Conservation (phyloP, 37 sponge, comb jelly and placozoan genomes). For the Chondrosia reniformis region DNA sequence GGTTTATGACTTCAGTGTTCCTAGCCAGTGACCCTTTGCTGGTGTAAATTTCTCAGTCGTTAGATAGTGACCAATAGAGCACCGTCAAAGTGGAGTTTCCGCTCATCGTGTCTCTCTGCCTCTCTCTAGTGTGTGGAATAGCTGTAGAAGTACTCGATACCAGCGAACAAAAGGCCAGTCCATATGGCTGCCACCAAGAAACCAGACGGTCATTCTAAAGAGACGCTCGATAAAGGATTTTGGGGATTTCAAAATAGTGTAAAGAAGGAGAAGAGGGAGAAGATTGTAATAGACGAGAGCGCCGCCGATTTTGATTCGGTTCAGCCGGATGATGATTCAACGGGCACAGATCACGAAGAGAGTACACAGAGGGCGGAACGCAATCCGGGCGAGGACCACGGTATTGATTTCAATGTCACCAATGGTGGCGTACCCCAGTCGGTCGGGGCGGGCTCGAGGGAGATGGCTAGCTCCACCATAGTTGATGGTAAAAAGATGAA, state of each 20-base stretch:
- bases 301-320: constrained; percentile 9
- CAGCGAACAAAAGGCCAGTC: no score
- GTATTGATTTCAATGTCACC: neutral
- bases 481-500: neutral
- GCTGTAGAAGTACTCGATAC: no score
- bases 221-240: constrained; percentile 1
- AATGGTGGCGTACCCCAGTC: neutral
- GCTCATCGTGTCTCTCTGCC: no score
- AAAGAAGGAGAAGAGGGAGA: neutral
- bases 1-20: no score
- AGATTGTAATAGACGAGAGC: neutral
- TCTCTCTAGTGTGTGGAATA: no score
- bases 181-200: no score
- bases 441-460: neutral
- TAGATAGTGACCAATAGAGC: no score
- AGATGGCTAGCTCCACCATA: neutral
- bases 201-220: no score
- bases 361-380: neutral
- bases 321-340: constrained; percentile 16
- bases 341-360: neutral
- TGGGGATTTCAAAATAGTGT: constrained; percentile 7
- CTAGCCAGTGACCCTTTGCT: no score
- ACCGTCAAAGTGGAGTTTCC: no score
- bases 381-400: constrained; percentile 3
- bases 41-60: no score